phyloP scores from a whole-genome alignment of 2,888 invertebrate species.

The Epinotia nisella region DNA sequence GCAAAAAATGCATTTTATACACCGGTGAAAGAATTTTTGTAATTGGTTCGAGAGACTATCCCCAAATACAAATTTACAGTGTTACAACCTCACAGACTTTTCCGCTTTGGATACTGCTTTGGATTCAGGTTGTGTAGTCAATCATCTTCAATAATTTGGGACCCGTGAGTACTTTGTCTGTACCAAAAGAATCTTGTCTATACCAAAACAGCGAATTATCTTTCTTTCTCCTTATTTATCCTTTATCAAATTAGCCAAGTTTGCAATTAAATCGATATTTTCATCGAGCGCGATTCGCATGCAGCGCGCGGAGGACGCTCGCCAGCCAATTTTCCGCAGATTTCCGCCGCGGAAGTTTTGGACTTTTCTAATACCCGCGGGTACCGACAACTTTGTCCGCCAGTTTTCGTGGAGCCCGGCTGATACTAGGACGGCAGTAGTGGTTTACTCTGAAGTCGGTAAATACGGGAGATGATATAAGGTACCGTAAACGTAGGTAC shows the following conservation, averaged over 20 bases:
- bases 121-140: too few relatives aligned
- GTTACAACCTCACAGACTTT: too few relatives aligned
- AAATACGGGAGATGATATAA: not conserved
- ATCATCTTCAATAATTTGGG: too few relatives aligned
- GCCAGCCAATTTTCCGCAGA: slow-evolving; percentile 44
- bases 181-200: not conserved
- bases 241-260: slow-evolving; percentile 25
- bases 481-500: too few relatives aligned
- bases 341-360: slow-evolving; percentile 42
- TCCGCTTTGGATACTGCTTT: too few relatives aligned
- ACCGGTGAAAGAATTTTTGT: too few relatives aligned
- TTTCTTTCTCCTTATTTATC: not conserved
- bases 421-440: not conserved
- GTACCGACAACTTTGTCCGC: slow-evolving; percentile 17
- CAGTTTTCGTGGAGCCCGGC: not conserved
- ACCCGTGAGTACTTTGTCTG: too few relatives aligned
- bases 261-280: slow-evolving; percentile 39
- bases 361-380: slow-evolving; percentile 44
- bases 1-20: too few relatives aligned
- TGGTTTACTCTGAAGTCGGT: not conserved
- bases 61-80: too few relatives aligned
- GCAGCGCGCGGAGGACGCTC: slow-evolving; percentile 22
- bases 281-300: slow-evolving; percentile 34
- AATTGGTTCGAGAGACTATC: too few relatives aligned
- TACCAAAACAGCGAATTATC: not conserved